Base-by-base conservation (phyloP, 2,888 invertebrate species). In the Ceriagrion tenellum region DNA sequence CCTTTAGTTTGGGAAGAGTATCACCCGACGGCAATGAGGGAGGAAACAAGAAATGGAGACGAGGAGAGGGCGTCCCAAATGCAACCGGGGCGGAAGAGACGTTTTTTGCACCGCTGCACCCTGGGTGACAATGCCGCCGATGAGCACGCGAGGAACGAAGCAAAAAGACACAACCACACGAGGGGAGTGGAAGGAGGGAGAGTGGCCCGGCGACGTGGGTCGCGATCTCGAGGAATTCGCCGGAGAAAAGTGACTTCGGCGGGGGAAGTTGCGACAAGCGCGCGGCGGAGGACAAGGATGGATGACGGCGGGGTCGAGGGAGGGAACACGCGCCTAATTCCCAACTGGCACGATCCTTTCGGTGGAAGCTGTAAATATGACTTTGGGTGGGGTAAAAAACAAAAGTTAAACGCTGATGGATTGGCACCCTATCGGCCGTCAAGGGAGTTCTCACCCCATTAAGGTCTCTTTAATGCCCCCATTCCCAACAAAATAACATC, bases 41-140 rank as follows among this genome's bases (percentile, higher is more conserved):
- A n/a, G n/a, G n/a, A n/a, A n/a, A n/a, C n/a, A n/a, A n/a, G n/a
- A n/a, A n/a, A n/a, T n/a, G n/a, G n/a, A n/a, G n/a, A n/a, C n/a
- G n/a, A n/a, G n/a, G n/a, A n/a, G n/a, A n/a, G n/a, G n/a, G n/a
- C 20, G 26, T 69, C 23, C 69, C n/a, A n/a, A 69, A n/a, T 69
- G 69, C 69, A 69, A 26, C 69, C 69, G 26, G 88, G 47, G 88
- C 13, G 88, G 47, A 88, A 35, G 88, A 88, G 40, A 26, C 40
- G 47, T 88, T 88, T 88, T 47, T 88, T 88, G 88, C 88, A 20
- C 88, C 47, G 40, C 47, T 88, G 88, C 88, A 88, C 47, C 47
- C 88, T 18, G 88, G 40, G 35, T 47, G 88, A 88, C 12, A 26
- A 6, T 26, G 2, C 47, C 47, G 47, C 47, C 47, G 47, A 2